Conservation (phyloP, 2,113 vertebrate species). For the Nestor notabilis region DNA sequence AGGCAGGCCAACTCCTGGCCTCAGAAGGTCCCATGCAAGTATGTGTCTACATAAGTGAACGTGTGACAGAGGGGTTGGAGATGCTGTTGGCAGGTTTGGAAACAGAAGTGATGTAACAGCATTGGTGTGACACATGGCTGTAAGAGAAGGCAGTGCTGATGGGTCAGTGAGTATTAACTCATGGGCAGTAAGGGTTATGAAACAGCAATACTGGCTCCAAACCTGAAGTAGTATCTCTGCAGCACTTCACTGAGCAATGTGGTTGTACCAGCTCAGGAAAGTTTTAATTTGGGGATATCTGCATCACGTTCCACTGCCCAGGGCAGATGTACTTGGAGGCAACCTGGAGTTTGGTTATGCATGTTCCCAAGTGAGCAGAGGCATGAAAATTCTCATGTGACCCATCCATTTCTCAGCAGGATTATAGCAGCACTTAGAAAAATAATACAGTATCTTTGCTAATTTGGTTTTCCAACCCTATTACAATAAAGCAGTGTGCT, state of each 20-base stretch:
- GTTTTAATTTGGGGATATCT: background rate
- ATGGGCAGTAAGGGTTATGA: background rate
- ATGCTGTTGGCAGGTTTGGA: background rate
- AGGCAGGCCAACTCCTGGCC: background rate
- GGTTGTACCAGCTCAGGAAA: background rate
- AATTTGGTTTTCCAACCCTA: background rate
- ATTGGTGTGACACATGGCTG: fast-evolving
- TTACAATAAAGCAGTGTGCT: background rate
- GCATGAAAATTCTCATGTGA: background rate
- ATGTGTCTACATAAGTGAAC: background rate
- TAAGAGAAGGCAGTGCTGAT: background rate
- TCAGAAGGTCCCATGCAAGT: background rate
- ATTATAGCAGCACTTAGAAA: background rate
- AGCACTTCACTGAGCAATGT: background rate
- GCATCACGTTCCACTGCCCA: background rate
- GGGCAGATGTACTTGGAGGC: background rate
- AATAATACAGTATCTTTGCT: background rate
- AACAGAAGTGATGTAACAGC: background rate
- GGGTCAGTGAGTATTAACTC: background rate
- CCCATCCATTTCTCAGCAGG: background rate
- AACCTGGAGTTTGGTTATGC: background rate
- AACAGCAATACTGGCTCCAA: background rate
- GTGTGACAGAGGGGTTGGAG: background rate
- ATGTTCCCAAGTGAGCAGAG: background rate
- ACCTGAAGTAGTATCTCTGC: background rate